Percentiles rank a stretch among this genome's conserved stretches.
Conservation (phyloP, 1,140 invertebrate genomes). For the Orius laevigatus region DNA sequence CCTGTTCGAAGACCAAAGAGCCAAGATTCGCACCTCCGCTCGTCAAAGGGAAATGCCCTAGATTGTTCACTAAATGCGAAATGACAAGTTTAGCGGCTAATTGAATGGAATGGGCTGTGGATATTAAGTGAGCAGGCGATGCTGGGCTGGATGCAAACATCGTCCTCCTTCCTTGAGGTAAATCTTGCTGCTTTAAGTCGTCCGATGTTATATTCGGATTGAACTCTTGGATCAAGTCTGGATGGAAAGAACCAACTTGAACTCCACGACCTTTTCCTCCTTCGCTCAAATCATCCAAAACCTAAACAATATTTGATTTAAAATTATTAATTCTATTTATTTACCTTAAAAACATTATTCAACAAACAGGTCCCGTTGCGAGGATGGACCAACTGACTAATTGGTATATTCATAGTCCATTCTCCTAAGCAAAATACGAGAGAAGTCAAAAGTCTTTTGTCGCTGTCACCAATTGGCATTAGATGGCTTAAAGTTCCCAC, state of each 20-base stretch:
- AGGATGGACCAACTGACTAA: slow-evolving; percentile 30
- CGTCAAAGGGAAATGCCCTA: slow-evolving; percentile 79
- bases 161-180: slow-evolving; percentile 12
- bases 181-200: slow-evolving; percentile 32
- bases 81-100: slow-evolving; percentile 54
- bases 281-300: slow-evolving; percentile 24
- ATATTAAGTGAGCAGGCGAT: slow-evolving; percentile 20
- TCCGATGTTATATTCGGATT: slow-evolving; percentile 51
- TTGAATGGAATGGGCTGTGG: slow-evolving; percentile 30
- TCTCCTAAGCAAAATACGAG: slow-evolving; percentile 81
- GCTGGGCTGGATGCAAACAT: slow-evolving; percentile 14
- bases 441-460: slow-evolving; percentile 46
- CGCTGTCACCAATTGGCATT: slow-evolving; percentile 36
- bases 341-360: slow-evolving; percentile 41
- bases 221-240: slow-evolving; percentile 38
- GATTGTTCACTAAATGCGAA: slow-evolving; percentile 67
- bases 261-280: slow-evolving; percentile 15
- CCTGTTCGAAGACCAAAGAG: slow-evolving; percentile 78
- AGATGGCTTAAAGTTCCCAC: slow-evolving; percentile 37
- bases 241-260: slow-evolving; percentile 19
- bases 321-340: slow-evolving; percentile 11
- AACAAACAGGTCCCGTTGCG: slow-evolving; percentile 33
- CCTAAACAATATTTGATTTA: too few relatives aligned
- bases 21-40: slow-evolving; percentile 68
- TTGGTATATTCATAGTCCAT: slow-evolving; percentile 70